phyloP scores from a whole-genome alignment of 2,888 invertebrate genomes.

The Xylota sylvarum region DNA sequence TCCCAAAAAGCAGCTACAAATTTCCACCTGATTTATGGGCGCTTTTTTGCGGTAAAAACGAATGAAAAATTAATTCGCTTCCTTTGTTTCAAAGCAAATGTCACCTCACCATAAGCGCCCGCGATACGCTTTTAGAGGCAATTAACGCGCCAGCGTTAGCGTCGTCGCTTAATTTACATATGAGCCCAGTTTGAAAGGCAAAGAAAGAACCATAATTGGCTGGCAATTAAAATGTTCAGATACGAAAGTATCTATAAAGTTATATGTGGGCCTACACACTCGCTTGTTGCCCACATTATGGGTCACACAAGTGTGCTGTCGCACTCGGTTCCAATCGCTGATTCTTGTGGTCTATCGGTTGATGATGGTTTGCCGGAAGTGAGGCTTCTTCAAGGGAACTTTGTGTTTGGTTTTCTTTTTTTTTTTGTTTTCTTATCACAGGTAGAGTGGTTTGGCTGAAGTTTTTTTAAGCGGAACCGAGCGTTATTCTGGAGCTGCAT shows the following conservation, averaged over 20 bases:
- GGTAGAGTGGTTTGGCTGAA: conserved; percentile 24
- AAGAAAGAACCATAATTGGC: conserved; percentile 43
- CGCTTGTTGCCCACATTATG: conserved; percentile 46
- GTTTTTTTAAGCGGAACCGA: conserved; percentile 53
- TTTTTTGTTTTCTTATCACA: too few relatives aligned
- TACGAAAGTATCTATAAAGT: conserved; percentile 13
- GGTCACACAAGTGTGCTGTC: conserved; percentile 17
- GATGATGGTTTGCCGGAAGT: conserved; percentile 65
- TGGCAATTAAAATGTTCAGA: conserved; percentile 62
- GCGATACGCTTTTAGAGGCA: conserved; percentile 67
- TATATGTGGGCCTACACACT: conserved; percentile 49
- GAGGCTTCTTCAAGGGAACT: conserved; percentile 39
- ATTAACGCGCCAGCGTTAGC: conserved; percentile 63
- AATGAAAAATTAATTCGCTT: conserved; percentile 44
- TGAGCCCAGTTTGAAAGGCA: conserved; percentile 9
- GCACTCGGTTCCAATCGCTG: conserved; percentile 67
- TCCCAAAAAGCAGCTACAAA: conserved; percentile 49
- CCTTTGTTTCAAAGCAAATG: conserved; percentile 49
- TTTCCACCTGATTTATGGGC: conserved; percentile 64
- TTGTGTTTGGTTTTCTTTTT: conserved; percentile 9
- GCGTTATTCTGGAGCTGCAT: conserved; percentile 14
- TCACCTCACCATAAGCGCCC: conserved; percentile 49
- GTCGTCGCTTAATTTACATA: conserved; percentile 53
- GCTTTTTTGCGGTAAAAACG: conserved; percentile 23
- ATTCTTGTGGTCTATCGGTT: conserved; percentile 70